Evolutionary conservation across 2,797 vertebrate genomes (phyloP), one percentile per base, ranked within the genome.

Genomic region (Selene dorsalis): DNA sequence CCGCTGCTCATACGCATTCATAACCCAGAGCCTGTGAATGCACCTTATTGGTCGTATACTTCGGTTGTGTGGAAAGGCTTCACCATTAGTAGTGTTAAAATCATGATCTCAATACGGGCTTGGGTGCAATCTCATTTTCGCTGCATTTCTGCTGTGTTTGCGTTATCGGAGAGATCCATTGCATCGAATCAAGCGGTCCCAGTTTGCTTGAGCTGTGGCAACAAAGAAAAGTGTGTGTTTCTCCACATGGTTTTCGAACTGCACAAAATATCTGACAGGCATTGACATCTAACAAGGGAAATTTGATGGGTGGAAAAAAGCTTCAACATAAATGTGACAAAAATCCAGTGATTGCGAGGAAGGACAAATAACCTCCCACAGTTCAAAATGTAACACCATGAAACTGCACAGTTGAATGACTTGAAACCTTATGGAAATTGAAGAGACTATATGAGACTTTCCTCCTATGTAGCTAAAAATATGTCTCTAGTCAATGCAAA

Each of bases 81-180:
- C 26, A n/a, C 1, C 1, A 64, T 58, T 67, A 67, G 74, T 28
- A n/a, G 30, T 14, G 7, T 65, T 18, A 53, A 41, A 28, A 69
- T 69, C 62, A n/a, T 5, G 24, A 58, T 80, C 47, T 67, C 8
- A 6, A 9, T 41, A 55, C 50, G 2, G 68, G 18, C n/a, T 10
- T 26, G 17, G 1, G 2, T 57, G 32, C 1, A 1, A 6, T 28
- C 41, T 39, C 5, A 30, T 56, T 59, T 32, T 30, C 45, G 30
- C 53, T 32, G 1, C 20, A 20, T 72, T 77, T 61, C 48, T 76
- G 45, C 64, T 45, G 24, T 41, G 38, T 67, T 53, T 66, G 60
- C 56, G 38, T 66, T 22, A 58, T 35, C 2, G 0, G 41, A 4
- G 24, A 45, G 10, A 60, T 69, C 6, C 9, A 20, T 35, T 43